Evolutionary conservation across 2,888 invertebrate species (phyloP).

Genomic region (Suillia variegata): DNA sequence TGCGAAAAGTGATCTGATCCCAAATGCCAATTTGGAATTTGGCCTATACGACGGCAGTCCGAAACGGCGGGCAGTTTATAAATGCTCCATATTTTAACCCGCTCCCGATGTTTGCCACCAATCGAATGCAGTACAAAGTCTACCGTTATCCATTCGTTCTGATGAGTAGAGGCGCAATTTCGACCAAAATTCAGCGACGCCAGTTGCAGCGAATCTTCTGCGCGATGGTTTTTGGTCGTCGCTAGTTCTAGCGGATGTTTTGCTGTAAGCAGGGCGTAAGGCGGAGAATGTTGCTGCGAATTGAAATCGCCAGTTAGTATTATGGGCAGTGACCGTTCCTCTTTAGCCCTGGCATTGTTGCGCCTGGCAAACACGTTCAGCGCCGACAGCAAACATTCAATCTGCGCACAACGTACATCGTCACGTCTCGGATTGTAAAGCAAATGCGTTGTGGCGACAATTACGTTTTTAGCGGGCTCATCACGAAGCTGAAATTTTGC

Average conservation of each 20-base stretch:
- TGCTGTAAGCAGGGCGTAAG: conserved; percentile 23
- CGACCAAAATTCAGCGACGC: conserved; percentile 33
- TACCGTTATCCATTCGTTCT: conserved; percentile 77
- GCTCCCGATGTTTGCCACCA: conserved; percentile 58
- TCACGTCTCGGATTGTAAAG: conserved; percentile 88
- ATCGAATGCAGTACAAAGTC: conserved; percentile 85
- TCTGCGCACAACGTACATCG: conserved; percentile 89
- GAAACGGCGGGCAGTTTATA: conserved; percentile 70
- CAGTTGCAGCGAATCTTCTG: conserved; percentile 26
- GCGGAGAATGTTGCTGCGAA: conserved; percentile 72
- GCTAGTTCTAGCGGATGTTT: no score
- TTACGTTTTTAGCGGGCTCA: conserved; percentile 64
- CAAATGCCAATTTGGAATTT: conserved; percentile 74
- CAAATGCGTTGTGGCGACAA: conserved; percentile 92
- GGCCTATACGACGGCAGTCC: conserved; percentile 66
- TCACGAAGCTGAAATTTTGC: conserved; percentile 69
- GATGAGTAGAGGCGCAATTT: conserved; percentile 69
- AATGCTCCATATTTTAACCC: conserved; percentile 62
- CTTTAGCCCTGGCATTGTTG: conserved; percentile 41
- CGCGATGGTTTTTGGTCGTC: neutral
- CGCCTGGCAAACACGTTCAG: conserved; percentile 76
- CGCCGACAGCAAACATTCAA: conserved; percentile 81
- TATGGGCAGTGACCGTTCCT: conserved; percentile 66
- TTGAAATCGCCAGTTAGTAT: conserved; percentile 95
- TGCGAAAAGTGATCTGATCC: conserved; percentile 87